Conservation (phyloP, 2,113 vertebrate species). For the Cebus imitator region DNA sequence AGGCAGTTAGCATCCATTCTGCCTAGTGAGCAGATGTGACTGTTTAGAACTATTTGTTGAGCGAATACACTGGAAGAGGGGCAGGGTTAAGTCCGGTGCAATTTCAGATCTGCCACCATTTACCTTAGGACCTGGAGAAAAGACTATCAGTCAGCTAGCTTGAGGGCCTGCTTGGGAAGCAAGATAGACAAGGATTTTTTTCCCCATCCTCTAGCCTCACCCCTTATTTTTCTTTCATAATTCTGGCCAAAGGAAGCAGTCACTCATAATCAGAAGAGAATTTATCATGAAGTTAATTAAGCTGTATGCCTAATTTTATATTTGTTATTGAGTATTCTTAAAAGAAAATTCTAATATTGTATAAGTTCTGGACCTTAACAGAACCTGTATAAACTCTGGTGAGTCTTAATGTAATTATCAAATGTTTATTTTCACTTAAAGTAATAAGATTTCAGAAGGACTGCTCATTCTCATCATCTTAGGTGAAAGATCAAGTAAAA, state of each 20-base stretch:
- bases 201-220: not conserved
- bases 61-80: not conserved
- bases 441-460: not conserved
- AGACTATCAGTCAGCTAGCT: not conserved
- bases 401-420: not conserved
- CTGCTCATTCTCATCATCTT: not conserved
- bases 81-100: not conserved
- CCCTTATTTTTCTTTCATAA: not conserved
- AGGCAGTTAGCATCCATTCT: not conserved
- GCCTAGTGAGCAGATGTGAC: not conserved
- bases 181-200: not conserved
- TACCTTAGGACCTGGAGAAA: constrained; percentile 21
- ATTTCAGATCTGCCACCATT: constrained; percentile 15
- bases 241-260: not conserved
- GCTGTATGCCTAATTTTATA: not conserved
- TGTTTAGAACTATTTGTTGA: not conserved
- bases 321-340: not conserved
- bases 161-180: not conserved
- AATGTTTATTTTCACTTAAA: constrained; percentile 20
- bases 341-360: not conserved
- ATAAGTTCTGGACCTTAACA: not conserved
- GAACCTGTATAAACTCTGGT: not conserved
- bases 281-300: not conserved
- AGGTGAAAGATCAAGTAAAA: constrained; percentile 17
- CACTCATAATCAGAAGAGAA: not conserved